Evolutionary conservation across 2,888 invertebrate species (phyloP).

Genomic region (Aproaerema taeniolella): DNA sequence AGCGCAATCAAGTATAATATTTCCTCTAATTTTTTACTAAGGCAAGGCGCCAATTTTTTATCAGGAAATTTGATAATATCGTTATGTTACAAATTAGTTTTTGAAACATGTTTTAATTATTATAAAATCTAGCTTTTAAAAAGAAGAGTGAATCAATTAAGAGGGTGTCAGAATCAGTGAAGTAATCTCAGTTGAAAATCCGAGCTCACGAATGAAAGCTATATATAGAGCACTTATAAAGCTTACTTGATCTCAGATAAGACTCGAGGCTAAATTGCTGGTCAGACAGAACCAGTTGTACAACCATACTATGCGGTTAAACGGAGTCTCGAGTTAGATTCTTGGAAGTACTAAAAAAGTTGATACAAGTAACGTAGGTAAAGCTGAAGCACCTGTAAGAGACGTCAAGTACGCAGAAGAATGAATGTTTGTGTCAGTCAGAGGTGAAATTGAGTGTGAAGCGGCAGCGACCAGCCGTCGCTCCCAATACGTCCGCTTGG

Average conservation of each 20-base stretch:
- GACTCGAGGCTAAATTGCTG: slow-evolving; percentile 2
- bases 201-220: slow-evolving; percentile 5
- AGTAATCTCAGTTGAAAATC: slow-evolving; percentile 3
- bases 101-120: too few relatives aligned
- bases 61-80: slow-evolving; percentile 11
- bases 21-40: slow-evolving; percentile 36
- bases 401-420: slow-evolving; percentile 56
- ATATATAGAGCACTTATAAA: slow-evolving; percentile 9
- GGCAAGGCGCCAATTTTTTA: slow-evolving; percentile 57
- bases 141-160: slow-evolving; percentile 9
- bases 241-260: slow-evolving; percentile 8
- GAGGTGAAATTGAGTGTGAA: slow-evolving; percentile 77
- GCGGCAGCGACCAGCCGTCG: slow-evolving; percentile 74
- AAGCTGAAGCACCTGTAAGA: slow-evolving; percentile 46
- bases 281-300: background rate
- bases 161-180: slow-evolving; percentile 1
- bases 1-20: slow-evolving; percentile 51
- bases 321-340: background rate
- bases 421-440: slow-evolving; percentile 76
- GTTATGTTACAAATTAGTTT: too few relatives aligned
- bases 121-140: background rate
- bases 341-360: slow-evolving; percentile 1
- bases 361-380: background rate
- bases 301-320: background rate
- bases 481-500: slow-evolving; percentile 72